phyloP scores from a whole-genome alignment of 2,888 invertebrate species.

The Chrysolina haemoptera region DNA sequence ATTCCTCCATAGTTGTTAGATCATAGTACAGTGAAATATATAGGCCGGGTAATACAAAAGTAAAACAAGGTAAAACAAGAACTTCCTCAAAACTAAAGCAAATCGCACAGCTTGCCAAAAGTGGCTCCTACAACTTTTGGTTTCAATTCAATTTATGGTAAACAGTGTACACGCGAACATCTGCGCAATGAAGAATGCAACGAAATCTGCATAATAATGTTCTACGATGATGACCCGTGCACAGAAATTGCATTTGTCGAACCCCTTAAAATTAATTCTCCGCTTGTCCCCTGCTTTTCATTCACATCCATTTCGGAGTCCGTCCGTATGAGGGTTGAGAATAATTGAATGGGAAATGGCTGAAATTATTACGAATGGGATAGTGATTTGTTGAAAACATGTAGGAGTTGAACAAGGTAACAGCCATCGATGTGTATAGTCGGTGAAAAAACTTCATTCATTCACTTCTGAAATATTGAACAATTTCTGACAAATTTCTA shows the following conservation, averaged over 20 bases:
- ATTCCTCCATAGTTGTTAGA: too few species aligned
- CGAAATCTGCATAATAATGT: constrained; percentile 13
- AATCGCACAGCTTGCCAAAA: neutral
- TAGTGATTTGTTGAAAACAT: neutral
- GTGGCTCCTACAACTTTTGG: neutral
- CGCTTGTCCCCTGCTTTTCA: constrained; percentile 8
- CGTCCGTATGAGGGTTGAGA: constrained; percentile 4
- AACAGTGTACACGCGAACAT: constrained; percentile 4
- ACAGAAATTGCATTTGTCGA: constrained; percentile 13
- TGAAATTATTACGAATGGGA: neutral
- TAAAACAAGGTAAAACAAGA: too few species aligned
- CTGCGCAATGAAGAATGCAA: constrained; percentile 9
- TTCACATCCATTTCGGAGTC: constrained; percentile 4
- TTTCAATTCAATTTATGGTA: neutral
- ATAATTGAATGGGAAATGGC: constrained; percentile 10
- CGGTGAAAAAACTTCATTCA: too few species aligned
- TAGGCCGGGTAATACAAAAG: too few species aligned
- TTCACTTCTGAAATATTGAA: too few species aligned
- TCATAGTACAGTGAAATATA: too few species aligned
- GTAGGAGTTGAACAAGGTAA: too few species aligned
- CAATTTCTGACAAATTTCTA: too few species aligned
- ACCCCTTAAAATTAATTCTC: constrained; percentile 13
- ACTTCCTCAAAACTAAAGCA: neutral
- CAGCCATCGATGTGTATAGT: too few species aligned
- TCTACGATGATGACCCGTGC: neutral